Base-by-base conservation (phyloP, 2,797 vertebrate genomes). In the Helicolenus hilgendorfi region DNA sequence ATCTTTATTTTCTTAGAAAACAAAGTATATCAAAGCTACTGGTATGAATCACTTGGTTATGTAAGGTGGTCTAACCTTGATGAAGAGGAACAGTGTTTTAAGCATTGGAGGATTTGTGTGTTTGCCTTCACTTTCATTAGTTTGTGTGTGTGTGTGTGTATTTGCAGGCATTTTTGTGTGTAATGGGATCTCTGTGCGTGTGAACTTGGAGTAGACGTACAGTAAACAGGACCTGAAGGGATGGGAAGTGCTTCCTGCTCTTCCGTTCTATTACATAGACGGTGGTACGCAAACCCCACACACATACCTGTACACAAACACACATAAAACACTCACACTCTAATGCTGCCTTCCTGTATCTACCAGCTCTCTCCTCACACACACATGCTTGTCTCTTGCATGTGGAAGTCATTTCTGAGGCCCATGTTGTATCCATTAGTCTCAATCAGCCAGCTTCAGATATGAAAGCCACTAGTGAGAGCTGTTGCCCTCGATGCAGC, bases 341-440 rank as follows among this genome's bases (percentile, higher is more conserved):
- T 4, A 62, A 27, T 70, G n/a, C 67, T 63, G 71, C 41, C 75
- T 81, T 59, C 9, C 69, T 60, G 15, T 62, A 58, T 80, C 20
- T 64, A 86, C 68, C 58, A 72, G 60, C 79, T 89, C 69, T 83
- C 53, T 72, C 64, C 85, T 71, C 77, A 82, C 56, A 89, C 81
- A 86, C 53, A 64, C 41, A 33, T 58, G 13, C 77, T 70, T 79
- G 63, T 87, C 72, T 83, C 49, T 71, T 91, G 81, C 92, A 95
- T 81, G 81, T 95, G 92, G 87, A 87, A 94, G 83, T 33, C 60
- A 92, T 95, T 89, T 91, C 63, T 85, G 62, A 68, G 81, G 68
- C 64, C 80, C 93, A 94, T 82, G 86, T 75, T 94, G 89, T 69
- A 87, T 86, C 87, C 87, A 91, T 92, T 93, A 94, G 82, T 90